A percentile compares a stretch with the other conserved stretches of the same genome.
These are phyloP conservation scores for Geodia barretti DNA, from an alignment of 37 sponge, comb jelly and placozoan species.

Conservation along the genomic window DNA sequence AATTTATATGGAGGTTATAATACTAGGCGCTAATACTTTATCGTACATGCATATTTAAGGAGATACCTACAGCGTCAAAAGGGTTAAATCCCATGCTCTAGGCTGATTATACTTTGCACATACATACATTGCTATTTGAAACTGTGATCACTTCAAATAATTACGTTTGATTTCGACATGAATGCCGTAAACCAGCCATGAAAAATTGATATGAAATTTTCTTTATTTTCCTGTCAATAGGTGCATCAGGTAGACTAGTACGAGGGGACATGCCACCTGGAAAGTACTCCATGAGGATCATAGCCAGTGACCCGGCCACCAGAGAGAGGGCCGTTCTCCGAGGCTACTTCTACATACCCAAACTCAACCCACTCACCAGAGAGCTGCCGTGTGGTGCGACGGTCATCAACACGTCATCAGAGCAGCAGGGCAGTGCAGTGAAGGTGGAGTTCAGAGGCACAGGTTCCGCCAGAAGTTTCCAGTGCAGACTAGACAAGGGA, in stretches of 20 bases:
- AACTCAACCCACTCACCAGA: background rate
- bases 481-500: background rate
- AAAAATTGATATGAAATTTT: no score
- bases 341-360: background rate
- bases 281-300: background rate
- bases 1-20: no score
- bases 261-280: background rate
- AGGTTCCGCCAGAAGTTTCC: background rate
- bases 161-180: no score
- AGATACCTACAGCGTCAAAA: no score
- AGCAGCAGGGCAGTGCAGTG: background rate
- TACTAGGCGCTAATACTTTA: no score
- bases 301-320: background rate
- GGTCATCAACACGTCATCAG: background rate
- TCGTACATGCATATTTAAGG: no score
- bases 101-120: no score
- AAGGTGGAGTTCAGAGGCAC: background rate
- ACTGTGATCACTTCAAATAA: no score
- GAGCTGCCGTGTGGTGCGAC: background rate
- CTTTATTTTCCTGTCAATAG: background rate
- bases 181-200: no score
- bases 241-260: background rate
- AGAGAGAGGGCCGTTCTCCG: background rate
- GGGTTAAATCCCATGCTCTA: no score
- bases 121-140: no score